phyloP scores from a whole-genome alignment of 2,888 invertebrate genomes.

The Pyralis farinalis region DNA sequence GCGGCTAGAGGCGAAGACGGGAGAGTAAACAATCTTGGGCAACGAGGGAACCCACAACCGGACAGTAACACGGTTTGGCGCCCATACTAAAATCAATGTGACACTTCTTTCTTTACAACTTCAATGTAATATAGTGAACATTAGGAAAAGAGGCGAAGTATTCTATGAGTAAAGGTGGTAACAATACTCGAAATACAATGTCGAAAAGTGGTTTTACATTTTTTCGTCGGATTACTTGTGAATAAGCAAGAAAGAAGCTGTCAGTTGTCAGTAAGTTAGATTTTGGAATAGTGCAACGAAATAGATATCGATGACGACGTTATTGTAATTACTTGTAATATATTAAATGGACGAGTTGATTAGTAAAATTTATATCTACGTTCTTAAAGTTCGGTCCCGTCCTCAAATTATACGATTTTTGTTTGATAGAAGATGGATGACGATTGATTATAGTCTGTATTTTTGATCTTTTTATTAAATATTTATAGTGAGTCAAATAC shows the following conservation, averaged over 20 bases:
- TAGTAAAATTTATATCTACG: constrained; percentile 37
- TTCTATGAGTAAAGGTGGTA: background rate
- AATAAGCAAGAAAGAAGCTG: constrained; percentile 30
- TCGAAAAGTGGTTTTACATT: constrained; percentile 26
- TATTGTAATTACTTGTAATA: constrained; percentile 44
- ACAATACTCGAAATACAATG: constrained; percentile 14
- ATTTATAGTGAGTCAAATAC: background rate
- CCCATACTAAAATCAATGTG: constrained; percentile 82
- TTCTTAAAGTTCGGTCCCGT: constrained; percentile 63
- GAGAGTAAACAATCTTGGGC: constrained; percentile 76
- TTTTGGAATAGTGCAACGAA: constrained; percentile 48
- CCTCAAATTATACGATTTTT: constrained; percentile 64
- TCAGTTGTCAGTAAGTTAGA: constrained; percentile 19
- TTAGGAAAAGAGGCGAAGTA: constrained; percentile 12
- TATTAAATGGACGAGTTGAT: constrained; percentile 31
- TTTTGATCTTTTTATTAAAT: background rate
- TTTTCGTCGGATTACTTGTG: constrained; percentile 8
- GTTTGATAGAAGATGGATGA: background rate
- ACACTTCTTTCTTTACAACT: constrained; percentile 35
- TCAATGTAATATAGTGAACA: constrained; percentile 18
- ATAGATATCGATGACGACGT: constrained; percentile 35
- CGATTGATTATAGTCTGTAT: background rate
- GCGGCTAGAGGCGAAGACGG: constrained; percentile 81
- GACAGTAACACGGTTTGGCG: constrained; percentile 88
- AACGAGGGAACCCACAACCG: constrained; percentile 82